Base-by-base conservation (phyloP, 2,888 invertebrate genomes). In the Atrina japonica region DNA sequence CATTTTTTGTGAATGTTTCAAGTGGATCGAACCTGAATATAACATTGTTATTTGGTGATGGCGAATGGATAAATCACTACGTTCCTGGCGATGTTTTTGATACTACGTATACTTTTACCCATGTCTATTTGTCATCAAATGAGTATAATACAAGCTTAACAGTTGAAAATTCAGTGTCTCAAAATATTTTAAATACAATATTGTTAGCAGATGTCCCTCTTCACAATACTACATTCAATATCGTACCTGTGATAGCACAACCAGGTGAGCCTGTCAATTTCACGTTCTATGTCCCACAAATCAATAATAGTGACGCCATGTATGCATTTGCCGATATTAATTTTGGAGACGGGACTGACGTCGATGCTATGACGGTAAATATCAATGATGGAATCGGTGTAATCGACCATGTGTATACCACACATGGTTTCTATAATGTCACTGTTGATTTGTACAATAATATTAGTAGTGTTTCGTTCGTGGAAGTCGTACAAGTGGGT, bases 331-430 rank as follows among this genome's bases (percentile, higher is more conserved):
- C 49, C 43, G 45, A 60, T 23, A 49, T 75, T 29, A 41, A 56
- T 52, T 75, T 65, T 55, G 75, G 68, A 53, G 67, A 75, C 61
- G 63, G 60, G 29, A 30, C 27, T 25, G 6, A 23, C 2, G 16
- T 60, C 27, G 29, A 49, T 16, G 18, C 23, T 18, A 14, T 50
- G 1, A 18, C 41, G 16, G 30, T 64, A 18, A 35, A 29, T 11
- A 29, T 68, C 23, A 18, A 14, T 3, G 45, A 21, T 11, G 40
- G 30, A 18, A 23, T 29, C 6, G 43, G 65, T 21, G 30, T 18
- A 1, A 21, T 61, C 23, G 30, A 25, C 3, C 45, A 75, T 49
- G 65, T 61, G 21, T 75, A 71, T 35, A 30, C 58, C 21, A 45
- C 65, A 2, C 52, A 67, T 40, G 68, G 70, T 0, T n/a, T 55